These are phyloP conservation scores for Macrosiphum euphorbiae DNA, from an alignment of 2,888 invertebrate genomes.

Conservation along the genomic window DNA sequence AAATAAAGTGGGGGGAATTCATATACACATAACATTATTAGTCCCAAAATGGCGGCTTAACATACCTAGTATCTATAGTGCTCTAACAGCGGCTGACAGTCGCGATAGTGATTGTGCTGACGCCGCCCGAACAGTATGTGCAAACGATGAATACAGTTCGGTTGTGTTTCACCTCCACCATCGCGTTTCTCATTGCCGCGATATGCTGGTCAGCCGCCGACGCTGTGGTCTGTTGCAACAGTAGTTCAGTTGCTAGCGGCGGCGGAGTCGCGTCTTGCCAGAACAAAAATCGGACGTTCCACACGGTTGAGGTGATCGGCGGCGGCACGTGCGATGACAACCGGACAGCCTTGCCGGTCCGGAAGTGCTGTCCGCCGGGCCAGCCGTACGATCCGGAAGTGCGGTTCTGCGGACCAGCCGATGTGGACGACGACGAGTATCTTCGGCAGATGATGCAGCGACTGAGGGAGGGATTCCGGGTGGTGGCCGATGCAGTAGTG, in stretches of 20 bases:
- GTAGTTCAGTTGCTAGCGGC: too few relatives aligned
- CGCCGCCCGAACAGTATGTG: conserved; percentile 23
- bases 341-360: too few relatives aligned
- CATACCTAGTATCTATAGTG: too few relatives aligned
- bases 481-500: too few relatives aligned
- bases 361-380: background rate
- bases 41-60: background rate
- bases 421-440: background rate
- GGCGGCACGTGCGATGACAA: too few relatives aligned
- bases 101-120: background rate
- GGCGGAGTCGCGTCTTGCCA: too few relatives aligned
- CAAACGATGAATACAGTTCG: conserved; percentile 37
- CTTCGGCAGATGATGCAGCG: background rate
- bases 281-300: too few relatives aligned
- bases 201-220: background rate
- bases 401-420: conserved; percentile 66
- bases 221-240: background rate
- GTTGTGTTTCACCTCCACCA: background rate
- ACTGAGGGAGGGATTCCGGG: too few relatives aligned
- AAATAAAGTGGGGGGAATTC: too few relatives aligned
- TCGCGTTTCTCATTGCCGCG: background rate
- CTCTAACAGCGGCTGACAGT: background rate
- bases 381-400: conserved; percentile 65
- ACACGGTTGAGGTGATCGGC: too few relatives aligned
- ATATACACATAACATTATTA: background rate